phyloP scores from a whole-genome alignment of 2,113 vertebrate genomes.

The Candoia aspera region DNA sequence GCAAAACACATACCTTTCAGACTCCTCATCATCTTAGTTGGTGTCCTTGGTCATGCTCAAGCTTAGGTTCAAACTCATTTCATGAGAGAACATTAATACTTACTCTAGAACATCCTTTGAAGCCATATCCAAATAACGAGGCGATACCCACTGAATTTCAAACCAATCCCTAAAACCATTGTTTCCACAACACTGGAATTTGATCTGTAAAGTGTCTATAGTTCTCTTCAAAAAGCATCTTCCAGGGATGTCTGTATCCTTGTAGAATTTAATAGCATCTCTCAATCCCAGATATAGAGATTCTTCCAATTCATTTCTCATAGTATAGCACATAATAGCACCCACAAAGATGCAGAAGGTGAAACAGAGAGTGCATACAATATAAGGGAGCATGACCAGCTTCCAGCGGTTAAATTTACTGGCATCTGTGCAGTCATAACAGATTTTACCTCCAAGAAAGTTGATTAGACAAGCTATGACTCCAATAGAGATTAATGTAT shows the following conservation, averaged over 20 bases:
- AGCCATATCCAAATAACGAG: slow-evolving; percentile 85
- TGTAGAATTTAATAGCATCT: slow-evolving; percentile 83
- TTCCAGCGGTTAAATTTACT: slow-evolving; percentile 86
- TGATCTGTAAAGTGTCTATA: slow-evolving; percentile 84
- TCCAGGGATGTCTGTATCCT: slow-evolving; percentile 87
- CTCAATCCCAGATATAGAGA: slow-evolving; percentile 79
- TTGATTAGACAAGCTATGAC: slow-evolving; percentile 86
- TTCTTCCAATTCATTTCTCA: slow-evolving; percentile 81
- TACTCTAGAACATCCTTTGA: slow-evolving; percentile 83
- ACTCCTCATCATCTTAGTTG: background rate
- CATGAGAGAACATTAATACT: slow-evolving; percentile 63
- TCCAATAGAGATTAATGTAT: slow-evolving; percentile 84
- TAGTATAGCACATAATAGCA: slow-evolving; percentile 85
- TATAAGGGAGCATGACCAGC: slow-evolving; percentile 86
- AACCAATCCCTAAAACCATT: slow-evolving; percentile 87
- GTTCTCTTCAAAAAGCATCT: slow-evolving; percentile 86
- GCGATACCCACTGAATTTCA: slow-evolving; percentile 87
- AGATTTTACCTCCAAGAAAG: slow-evolving; percentile 88
- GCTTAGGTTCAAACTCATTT: background rate
- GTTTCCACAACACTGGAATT: slow-evolving; percentile 87
- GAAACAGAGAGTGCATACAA: slow-evolving; percentile 85
- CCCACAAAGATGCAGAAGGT: slow-evolving; percentile 86
- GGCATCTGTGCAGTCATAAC: slow-evolving; percentile 84
- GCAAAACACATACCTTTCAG: background rate
- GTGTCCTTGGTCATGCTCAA: background rate